Base-by-base conservation (phyloP, 2,113 vertebrate genomes). In the Sapajus apella region DNA sequence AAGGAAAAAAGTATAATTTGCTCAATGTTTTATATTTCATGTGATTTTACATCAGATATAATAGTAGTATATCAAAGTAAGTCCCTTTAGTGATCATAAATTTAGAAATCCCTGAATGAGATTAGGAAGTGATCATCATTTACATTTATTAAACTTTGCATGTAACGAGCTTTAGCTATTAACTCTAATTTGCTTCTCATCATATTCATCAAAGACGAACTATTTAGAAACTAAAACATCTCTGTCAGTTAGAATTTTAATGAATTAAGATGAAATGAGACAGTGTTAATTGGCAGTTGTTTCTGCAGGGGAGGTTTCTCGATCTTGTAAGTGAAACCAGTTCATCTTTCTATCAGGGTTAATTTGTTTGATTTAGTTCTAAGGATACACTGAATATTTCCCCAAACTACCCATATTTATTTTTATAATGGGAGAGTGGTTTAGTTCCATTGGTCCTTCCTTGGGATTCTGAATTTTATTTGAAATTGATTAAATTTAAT, bases 161-260 rank as follows among this genome's bases (percentile, higher is more conserved):
- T 92, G 72, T 95, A 98, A 98, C 56, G n/a, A 95, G 91, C 92
- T 85, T 94, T 96, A 97, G 84, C 96, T 97, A 94, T 98, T 98
- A 98, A 80, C 97, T 98, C 97, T 97, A 98, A 98, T 99, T 98
- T 98, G 47, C 93, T 93, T 95, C 96, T 97, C 96, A 97, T 97
- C 5, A 40, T 95, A 94, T 96, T 97, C 97, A 97, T 96, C 97
- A 97, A 97, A 98, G 96, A 76, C 13, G 21, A 98, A 94, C 97
- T 98, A 98, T 98, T 98, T 98, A 97, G 97, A 87, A 58, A 58
- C 95, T 98, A 98, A 98, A 98, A 97, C 97, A 98, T 97, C 82
- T 97, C 84, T 96, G 97, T 98, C 98, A 98, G 95, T 98, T 98
- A 97, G 89, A 95, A 91, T 80, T 93, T 98, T 98, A 98, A 98